Percentiles rank a stretch among this genome's conserved stretches.
phyloP scores from a whole-genome alignment of 2,113 vertebrate genomes.

The Rutilus rutilus region DNA sequence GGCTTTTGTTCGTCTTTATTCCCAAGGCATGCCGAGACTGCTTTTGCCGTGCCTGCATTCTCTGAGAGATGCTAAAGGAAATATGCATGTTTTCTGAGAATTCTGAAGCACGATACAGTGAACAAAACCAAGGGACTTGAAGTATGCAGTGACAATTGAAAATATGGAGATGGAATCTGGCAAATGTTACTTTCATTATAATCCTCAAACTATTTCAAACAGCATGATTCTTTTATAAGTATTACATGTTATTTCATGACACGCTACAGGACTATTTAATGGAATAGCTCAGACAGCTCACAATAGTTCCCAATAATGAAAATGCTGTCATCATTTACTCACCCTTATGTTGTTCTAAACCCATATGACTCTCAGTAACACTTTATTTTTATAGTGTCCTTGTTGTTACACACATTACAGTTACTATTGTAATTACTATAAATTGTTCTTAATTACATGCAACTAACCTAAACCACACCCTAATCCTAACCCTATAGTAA shows the following conservation, averaged over 20 bases:
- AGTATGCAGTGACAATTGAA: not conserved
- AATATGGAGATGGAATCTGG: not conserved
- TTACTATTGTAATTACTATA: too few relatives aligned
- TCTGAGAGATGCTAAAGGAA: conserved; percentile 56
- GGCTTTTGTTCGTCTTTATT: conserved; percentile 64
- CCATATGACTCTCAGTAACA: not conserved
- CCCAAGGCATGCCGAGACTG: conserved; percentile 64
- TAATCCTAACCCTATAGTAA: too few relatives aligned
- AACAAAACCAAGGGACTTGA: conserved; percentile 9
- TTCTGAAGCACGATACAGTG: conserved; percentile 57
- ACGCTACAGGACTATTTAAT: not conserved
- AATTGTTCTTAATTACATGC: too few relatives aligned
- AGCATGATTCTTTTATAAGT: not conserved
- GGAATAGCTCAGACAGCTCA: not conserved
- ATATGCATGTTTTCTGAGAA: conserved; percentile 22
- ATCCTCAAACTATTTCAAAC: not conserved
- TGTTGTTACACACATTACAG: too few relatives aligned
- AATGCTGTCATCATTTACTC: not conserved
- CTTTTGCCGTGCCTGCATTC: conserved; percentile 67
- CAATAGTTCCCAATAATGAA: not conserved
- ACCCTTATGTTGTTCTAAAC: not conserved
- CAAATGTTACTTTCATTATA: not conserved
- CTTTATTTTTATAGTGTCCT: too few relatives aligned
- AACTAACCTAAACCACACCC: too few relatives aligned
- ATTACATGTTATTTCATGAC: not conserved